These are phyloP conservation scores for Cottoperca gobio DNA, from an alignment of 2,797 vertebrate genomes.

Conservation along the genomic window DNA sequence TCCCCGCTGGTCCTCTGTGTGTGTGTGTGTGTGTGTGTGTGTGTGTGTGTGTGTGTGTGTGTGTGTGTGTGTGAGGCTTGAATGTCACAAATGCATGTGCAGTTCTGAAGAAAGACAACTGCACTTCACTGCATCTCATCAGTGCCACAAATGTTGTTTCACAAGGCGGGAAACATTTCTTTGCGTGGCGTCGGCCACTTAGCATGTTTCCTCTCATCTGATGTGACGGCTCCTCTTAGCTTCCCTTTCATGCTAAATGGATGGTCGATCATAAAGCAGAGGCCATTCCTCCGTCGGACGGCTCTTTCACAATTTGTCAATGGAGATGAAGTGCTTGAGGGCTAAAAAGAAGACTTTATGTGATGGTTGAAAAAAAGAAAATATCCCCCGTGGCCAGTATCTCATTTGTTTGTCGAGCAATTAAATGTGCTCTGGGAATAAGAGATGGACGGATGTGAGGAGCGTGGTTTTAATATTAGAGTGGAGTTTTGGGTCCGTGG, in stretches of 20 bases:
- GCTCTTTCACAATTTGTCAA: constrained; percentile 32
- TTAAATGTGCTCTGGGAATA: background rate
- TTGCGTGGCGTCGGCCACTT: constrained; percentile 22
- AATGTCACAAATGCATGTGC: constrained; percentile 28
- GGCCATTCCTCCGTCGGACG: background rate
- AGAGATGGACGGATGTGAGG: background rate
- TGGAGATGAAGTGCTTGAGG: constrained; percentile 31
- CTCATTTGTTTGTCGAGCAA: constrained; percentile 19
- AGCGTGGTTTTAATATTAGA: constrained; percentile 9
- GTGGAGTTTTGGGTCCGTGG: background rate
- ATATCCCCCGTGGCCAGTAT: background rate
- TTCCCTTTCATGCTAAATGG: background rate
- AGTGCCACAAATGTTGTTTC: background rate
- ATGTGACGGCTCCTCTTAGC: constrained; percentile 33
- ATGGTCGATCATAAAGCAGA: background rate
- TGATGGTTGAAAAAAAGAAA: constrained; percentile 1
- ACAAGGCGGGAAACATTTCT: constrained; percentile 15
- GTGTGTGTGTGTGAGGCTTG: constrained; percentile 29
- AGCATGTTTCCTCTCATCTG: constrained; percentile 32
- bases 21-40: constrained; percentile 20
- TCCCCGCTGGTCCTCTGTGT: constrained; percentile 37
- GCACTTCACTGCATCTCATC: constrained; percentile 12
- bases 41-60: background rate
- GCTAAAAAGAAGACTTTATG: constrained; percentile 44
- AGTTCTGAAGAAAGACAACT: background rate